Evolutionary conservation across 2,113 vertebrate genomes (phyloP).

Genomic region (Prinia subflava): DNA sequence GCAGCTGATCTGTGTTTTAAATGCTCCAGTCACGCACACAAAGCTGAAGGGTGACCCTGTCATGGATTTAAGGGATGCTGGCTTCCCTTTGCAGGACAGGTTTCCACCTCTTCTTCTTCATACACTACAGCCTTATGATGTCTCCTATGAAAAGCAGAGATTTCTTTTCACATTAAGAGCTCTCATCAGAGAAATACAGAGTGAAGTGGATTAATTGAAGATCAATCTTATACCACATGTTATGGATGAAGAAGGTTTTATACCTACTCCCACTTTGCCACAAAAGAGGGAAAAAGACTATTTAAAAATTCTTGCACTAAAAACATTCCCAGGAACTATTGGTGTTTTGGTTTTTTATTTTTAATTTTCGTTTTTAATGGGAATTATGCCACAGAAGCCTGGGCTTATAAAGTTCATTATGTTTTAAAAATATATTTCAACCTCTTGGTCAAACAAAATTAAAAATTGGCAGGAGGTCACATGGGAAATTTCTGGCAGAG

Average conservation of each 20-base stretch:
- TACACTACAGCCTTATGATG: accelerated
- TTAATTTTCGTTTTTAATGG: background rate
- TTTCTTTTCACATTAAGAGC: background rate
- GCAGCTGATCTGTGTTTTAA: background rate
- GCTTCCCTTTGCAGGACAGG: background rate
- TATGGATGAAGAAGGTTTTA: background rate
- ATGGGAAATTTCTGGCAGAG: background rate
- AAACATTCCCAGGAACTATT: background rate
- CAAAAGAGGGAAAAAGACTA: background rate
- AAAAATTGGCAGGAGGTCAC: slow-evolving; percentile 4
- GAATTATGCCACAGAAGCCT: background rate
- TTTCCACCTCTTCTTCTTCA: background rate
- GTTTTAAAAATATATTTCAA: slow-evolving; percentile 20
- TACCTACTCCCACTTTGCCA: background rate
- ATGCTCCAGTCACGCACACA: background rate
- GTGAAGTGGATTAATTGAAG: background rate
- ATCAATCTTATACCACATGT: background rate
- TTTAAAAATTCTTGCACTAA: background rate
- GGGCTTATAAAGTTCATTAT: slow-evolving; percentile 11
- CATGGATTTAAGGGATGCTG: background rate
- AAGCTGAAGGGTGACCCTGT: background rate
- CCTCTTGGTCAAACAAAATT: slow-evolving; percentile 5
- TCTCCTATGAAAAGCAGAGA: background rate
- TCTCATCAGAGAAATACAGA: background rate
- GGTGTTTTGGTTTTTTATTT: background rate